Percentiles rank a stretch among this genome's conserved stretches.
Conservation (phyloP, 2,888 invertebrate genomes). For the Lepidocyrtoides sp. region DNA sequence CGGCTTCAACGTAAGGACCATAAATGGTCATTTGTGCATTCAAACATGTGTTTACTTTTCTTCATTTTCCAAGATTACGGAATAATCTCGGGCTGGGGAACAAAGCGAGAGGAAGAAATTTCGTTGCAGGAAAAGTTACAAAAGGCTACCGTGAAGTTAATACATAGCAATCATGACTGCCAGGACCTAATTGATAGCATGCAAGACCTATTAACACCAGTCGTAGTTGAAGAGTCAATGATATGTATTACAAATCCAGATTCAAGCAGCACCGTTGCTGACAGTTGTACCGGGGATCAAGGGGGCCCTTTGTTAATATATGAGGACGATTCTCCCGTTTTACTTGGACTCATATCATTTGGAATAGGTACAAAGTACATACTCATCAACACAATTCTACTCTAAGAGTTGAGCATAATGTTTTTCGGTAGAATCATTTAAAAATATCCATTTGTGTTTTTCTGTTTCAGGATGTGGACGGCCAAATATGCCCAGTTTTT, state of each 20-base stretch:
- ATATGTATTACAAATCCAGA: slow-evolving; percentile 51
- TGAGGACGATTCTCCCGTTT: not conserved
- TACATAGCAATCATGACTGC: slow-evolving; percentile 32
- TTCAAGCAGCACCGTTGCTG: not conserved
- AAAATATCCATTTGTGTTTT: too few relatives aligned
- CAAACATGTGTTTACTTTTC: too few relatives aligned
- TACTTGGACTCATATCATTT: slow-evolving; percentile 63
- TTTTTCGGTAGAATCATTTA: too few relatives aligned
- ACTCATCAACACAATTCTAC: too few relatives aligned
- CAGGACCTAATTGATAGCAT: slow-evolving; percentile 8
- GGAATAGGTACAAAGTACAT: slow-evolving; percentile 62
- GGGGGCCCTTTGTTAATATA: slow-evolving; percentile 65
- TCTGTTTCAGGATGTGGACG: slow-evolving; percentile 76
- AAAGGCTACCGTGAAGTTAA: slow-evolving; percentile 46
- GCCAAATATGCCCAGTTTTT: slow-evolving; percentile 74
- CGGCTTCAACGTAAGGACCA: too few relatives aligned
- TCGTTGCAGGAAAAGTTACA: slow-evolving; percentile 33
- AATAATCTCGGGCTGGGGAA: slow-evolving; percentile 69
- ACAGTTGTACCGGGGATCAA: slow-evolving; percentile 68
- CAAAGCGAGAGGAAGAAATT: slow-evolving; percentile 59
- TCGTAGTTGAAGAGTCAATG: slow-evolving; percentile 57
- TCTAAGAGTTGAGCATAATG: too few relatives aligned
- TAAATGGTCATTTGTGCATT: too few relatives aligned
- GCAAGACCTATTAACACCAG: not conserved
- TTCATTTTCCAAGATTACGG: too few relatives aligned